phyloP scores from a whole-genome alignment of 2,888 invertebrate species.

The Clistopyga incitator region DNA sequence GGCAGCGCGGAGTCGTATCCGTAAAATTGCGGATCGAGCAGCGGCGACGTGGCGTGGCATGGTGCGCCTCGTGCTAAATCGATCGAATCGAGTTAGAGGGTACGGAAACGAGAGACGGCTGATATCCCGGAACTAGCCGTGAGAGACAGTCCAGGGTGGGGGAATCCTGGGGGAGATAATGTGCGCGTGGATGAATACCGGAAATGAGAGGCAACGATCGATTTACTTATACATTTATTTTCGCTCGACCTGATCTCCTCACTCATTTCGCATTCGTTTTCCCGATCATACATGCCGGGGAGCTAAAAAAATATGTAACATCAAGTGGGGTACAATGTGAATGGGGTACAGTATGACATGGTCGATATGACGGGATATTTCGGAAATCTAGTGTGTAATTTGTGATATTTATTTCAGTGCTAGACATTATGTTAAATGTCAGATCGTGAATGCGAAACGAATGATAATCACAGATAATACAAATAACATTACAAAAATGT shows the following conservation, averaged over 20 bases:
- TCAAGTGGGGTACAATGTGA: neutral
- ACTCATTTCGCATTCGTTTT: neutral
- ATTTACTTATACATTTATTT: slow-evolving; percentile 50
- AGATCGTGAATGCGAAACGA: too few relatives aligned
- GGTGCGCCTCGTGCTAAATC: slow-evolving; percentile 66
- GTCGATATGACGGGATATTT: too few relatives aligned
- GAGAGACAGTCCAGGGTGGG: slow-evolving; percentile 41
- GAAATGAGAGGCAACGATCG: slow-evolving; percentile 38
- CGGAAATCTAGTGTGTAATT: too few relatives aligned
- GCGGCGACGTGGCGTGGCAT: slow-evolving; percentile 17
- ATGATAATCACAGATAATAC: too few relatives aligned
- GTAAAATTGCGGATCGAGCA: slow-evolving; percentile 68
- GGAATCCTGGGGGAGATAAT: slow-evolving; percentile 41
- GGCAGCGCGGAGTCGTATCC: slow-evolving; percentile 56
- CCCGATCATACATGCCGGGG: neutral
- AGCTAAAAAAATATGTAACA: too few relatives aligned
- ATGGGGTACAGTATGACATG: too few relatives aligned
- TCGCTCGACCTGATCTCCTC: neutral
- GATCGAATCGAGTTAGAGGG: slow-evolving; percentile 68
- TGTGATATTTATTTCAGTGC: too few relatives aligned
- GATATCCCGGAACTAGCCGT: slow-evolving; percentile 63
- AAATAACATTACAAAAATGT: too few relatives aligned
- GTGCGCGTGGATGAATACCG: slow-evolving; percentile 35
- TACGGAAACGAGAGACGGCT: slow-evolving; percentile 62
- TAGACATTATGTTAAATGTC: too few relatives aligned